Percentiles rank a stretch among this genome's conserved stretches.
Conservation (phyloP, 2,113 vertebrate genomes). For the Anser cygnoides region DNA sequence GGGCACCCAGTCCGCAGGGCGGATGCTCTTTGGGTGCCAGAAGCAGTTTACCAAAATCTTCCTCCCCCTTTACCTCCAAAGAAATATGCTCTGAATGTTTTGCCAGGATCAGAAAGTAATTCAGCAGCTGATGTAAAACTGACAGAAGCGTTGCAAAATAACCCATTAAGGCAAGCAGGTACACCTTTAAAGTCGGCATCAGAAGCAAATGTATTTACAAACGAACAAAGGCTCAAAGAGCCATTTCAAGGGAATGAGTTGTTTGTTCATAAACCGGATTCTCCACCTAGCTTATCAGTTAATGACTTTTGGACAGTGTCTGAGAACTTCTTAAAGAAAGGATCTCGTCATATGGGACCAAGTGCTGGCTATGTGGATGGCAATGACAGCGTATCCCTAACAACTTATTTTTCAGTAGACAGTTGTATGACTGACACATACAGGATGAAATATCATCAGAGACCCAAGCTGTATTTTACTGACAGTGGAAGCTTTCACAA, state of each 20-base stretch:
- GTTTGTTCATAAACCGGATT: background rate
- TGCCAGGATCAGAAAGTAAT: conserved; percentile 41
- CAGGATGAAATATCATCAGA: conserved; percentile 92
- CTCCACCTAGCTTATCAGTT: conserved; percentile 3
- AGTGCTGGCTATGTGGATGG: background rate
- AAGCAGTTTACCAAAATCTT: conserved; percentile 68
- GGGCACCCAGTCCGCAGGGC: background rate
- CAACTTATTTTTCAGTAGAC: conserved; percentile 95
- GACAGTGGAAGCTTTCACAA: conserved; percentile 68
- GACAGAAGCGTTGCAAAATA: background rate
- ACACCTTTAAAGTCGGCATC: conserved; percentile 12
- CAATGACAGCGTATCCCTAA: conserved; percentile 78
- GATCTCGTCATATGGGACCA: conserved; percentile 6
- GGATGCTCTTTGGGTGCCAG: conserved; percentile 36
- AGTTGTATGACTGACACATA: conserved; percentile 98
- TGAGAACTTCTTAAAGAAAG: conserved; percentile 24
- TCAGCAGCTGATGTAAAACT: background rate
- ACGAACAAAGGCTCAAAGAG: conserved; percentile 44
- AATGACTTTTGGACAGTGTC: conserved; percentile 50
- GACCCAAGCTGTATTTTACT: conserved; percentile 78
- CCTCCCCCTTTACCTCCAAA: conserved; percentile 86
- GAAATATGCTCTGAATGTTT: conserved; percentile 66
- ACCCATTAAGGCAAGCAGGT: background rate
- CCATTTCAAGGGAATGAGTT: conserved; percentile 49
- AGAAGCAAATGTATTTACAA: background rate